phyloP scores from a whole-genome alignment of 2,113 vertebrate species.

The Oncorhynchus keta region DNA sequence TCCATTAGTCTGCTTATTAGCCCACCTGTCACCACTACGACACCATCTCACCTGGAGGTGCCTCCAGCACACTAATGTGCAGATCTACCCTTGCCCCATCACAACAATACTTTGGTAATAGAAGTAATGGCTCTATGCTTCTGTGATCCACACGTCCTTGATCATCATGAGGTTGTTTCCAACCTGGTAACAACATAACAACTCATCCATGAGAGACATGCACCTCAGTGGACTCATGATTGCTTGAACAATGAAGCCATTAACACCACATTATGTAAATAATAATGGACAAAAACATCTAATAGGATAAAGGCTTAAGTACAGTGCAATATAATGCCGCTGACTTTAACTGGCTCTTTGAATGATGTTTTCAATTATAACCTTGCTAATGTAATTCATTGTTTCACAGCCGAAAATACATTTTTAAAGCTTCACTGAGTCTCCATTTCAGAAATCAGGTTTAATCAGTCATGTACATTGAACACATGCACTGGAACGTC shows the following conservation, averaged over 20 bases:
- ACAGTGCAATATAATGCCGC: slow-evolving; percentile 69
- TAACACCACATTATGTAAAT: slow-evolving; percentile 74
- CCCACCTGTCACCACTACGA: slow-evolving; percentile 53
- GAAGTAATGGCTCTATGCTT: slow-evolving; percentile 57
- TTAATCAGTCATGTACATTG: slow-evolving; percentile 78
- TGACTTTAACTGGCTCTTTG: slow-evolving; percentile 74
- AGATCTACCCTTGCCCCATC: slow-evolving; percentile 40
- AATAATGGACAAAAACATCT: slow-evolving; percentile 69
- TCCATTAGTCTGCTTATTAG: slow-evolving; percentile 68
- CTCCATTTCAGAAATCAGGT: slow-evolving; percentile 68
- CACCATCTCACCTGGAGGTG: slow-evolving; percentile 51
- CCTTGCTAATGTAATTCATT: slow-evolving; percentile 75
- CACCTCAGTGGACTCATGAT: slow-evolving; percentile 53
- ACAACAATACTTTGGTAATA: slow-evolving; percentile 48
- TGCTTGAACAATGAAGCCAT: slow-evolving; percentile 64
- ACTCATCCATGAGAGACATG: slow-evolving; percentile 54
- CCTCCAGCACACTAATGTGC: slow-evolving; percentile 52
- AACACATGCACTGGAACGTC: slow-evolving; percentile 71
- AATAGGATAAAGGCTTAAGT: slow-evolving; percentile 69
- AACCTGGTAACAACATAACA: slow-evolving; percentile 52
- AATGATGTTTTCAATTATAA: slow-evolving; percentile 80
- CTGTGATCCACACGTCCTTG: slow-evolving; percentile 60
- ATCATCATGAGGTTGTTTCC: slow-evolving; percentile 49
- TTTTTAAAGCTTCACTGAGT: slow-evolving; percentile 75
- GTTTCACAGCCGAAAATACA: slow-evolving; percentile 73